phyloP scores from a whole-genome alignment of 53 echinoderm and acorn worm species.

The Astropecten irregularis region DNA sequence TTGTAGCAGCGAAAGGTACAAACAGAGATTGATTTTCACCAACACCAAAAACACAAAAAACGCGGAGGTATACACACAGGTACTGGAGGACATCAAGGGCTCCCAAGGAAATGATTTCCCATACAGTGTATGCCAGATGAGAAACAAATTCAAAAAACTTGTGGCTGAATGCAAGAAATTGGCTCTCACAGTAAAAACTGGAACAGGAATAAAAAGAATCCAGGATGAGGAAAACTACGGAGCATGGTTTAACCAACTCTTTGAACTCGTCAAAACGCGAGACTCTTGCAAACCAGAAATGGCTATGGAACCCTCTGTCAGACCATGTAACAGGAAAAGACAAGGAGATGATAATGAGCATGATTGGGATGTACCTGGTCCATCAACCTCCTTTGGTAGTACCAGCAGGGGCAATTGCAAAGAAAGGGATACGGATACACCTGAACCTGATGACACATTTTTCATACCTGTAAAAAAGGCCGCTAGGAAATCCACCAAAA shows the following conservation, averaged over 20 bases:
- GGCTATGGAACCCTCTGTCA: not conserved
- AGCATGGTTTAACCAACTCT: not conserved
- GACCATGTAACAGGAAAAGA: not conserved
- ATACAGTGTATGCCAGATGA: not conserved
- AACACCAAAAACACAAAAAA: not conserved
- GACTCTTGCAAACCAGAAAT: not conserved
- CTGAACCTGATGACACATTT: not conserved
- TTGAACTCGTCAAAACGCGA: not conserved
- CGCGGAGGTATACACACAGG: not conserved
- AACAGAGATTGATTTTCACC: not conserved
- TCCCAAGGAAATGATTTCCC: not conserved
- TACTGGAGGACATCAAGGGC: not conserved
- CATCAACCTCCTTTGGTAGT: too few species aligned
- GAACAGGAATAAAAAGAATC: not conserved
- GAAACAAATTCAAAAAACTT: not conserved
- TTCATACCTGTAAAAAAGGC: not conserved
- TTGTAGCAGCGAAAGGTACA: not conserved
- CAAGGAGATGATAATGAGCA: not conserved
- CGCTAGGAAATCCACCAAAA: not conserved
- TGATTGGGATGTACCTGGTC: not conserved
- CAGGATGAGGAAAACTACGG: not conserved
- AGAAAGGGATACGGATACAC: not conserved
- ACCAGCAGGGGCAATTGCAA: too few species aligned
- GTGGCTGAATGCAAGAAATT: not conserved
- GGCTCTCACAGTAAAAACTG: not conserved